These are phyloP conservation scores for Gryllus bimaculatus DNA, from an alignment of 1,140 invertebrate species.

Conservation along the genomic window DNA sequence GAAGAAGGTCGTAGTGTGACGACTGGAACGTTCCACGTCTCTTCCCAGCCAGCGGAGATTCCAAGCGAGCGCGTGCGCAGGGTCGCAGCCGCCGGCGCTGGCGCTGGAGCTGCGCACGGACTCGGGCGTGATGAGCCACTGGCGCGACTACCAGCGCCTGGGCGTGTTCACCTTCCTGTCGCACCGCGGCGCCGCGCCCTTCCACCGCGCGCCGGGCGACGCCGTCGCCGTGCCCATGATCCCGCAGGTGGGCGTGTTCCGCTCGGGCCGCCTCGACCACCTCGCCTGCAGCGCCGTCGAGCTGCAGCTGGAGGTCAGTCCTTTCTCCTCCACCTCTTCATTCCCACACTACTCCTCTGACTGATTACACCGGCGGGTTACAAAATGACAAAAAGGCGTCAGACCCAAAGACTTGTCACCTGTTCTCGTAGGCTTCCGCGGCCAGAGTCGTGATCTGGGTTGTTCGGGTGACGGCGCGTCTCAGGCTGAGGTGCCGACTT, in stretches of 20 bases:
- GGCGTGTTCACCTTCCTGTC: constrained; percentile 30
- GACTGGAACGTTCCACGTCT: no score
- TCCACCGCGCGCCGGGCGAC: constrained; percentile 22
- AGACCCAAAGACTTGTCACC: no score
- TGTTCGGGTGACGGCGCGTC: no score
- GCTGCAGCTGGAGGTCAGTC: constrained; percentile 27
- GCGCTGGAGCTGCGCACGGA: constrained; percentile 28
- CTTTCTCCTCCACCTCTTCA: no score
- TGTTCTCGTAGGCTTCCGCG: no score
- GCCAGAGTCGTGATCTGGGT: no score
- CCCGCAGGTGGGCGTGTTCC: constrained; percentile 28
- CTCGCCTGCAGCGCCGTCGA: constrained; percentile 25
- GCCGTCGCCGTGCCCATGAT: constrained; percentile 30
- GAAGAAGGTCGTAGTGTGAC: no score
- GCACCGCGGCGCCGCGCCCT: constrained; percentile 27
- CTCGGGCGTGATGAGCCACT: constrained; percentile 31
- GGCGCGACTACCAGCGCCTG: constrained; percentile 30
- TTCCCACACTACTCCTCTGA: no score
- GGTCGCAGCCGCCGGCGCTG: constrained; percentile 6
- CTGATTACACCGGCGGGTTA: no score
- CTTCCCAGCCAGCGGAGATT: background rate
- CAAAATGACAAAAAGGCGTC: no score
- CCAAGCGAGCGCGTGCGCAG: background rate
- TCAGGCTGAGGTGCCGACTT: no score
- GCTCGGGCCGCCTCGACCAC: constrained; percentile 26